phyloP scores from a whole-genome alignment of 2,797 vertebrate genomes.

The Squalus acanthias region DNA sequence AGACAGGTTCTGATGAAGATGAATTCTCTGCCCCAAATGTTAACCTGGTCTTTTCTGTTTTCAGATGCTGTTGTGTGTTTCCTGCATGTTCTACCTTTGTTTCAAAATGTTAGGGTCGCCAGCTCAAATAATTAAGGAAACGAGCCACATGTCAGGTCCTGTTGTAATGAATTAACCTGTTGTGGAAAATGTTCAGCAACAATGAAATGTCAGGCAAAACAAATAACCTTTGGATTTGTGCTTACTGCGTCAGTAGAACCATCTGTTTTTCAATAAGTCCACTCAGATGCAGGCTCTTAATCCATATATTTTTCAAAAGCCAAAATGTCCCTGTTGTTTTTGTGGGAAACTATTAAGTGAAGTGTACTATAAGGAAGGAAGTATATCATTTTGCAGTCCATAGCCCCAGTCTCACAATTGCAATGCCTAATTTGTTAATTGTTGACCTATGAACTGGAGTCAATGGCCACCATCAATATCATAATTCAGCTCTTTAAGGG shows the following conservation, averaged over 20 bases:
- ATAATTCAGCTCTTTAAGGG: neutral
- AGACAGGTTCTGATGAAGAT: neutral
- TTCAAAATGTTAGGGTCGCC: neutral
- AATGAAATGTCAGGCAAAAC: neutral
- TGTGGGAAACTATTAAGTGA: neutral
- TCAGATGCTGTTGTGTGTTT: neutral
- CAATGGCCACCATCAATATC: neutral
- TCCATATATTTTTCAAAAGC: constrained; percentile 12
- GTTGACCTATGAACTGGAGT: neutral
- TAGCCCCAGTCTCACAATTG: neutral
- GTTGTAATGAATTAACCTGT: neutral
- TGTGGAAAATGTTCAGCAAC: neutral
- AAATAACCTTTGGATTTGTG: neutral
- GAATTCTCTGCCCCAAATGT: neutral
- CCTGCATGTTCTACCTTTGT: neutral
- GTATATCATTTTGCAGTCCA: neutral
- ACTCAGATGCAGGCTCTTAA: neutral
- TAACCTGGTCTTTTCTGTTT: too few relatives aligned
- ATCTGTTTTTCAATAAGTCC: neutral
- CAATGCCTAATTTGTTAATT: neutral
- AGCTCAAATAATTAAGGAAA: neutral
- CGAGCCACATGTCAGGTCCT: neutral
- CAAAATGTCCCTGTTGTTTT: neutral
- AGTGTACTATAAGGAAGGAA: neutral
- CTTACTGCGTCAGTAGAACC: neutral